Evolutionary conservation across 1,140 invertebrate genomes (phyloP).

Genomic region (Cyclargus thomasi): DNA sequence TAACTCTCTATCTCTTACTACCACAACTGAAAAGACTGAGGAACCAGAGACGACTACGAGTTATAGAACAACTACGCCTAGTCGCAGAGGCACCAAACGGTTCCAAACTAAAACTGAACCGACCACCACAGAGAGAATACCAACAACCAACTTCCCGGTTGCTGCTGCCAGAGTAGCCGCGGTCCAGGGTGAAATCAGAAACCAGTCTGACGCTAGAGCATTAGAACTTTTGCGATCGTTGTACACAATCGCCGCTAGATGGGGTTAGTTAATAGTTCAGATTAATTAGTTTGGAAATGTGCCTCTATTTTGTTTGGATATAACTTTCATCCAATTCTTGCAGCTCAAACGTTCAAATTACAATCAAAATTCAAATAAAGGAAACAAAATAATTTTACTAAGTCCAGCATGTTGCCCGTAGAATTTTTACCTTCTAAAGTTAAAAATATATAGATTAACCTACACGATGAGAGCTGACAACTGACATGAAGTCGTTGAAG

Average conservation of each 20-base stretch:
- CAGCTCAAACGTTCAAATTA: no score
- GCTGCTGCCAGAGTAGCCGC: slow-evolving; percentile 70
- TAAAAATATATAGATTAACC: no score
- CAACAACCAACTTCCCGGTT: slow-evolving; percentile 40
- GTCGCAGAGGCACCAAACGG: slow-evolving; percentile 40
- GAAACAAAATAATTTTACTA: no score
- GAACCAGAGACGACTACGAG: slow-evolving; percentile 43
- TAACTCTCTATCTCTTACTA: slow-evolving; percentile 51
- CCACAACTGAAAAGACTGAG: slow-evolving; percentile 50
- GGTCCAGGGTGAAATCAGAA: slow-evolving; percentile 57
- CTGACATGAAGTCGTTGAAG: no score
- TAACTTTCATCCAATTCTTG: not conserved
- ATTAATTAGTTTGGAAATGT: slow-evolving; percentile 39
- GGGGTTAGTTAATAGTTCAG: slow-evolving; percentile 66
- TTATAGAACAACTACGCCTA: slow-evolving; percentile 40
- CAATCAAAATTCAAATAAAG: no score
- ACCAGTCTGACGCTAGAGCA: slow-evolving; percentile 82
- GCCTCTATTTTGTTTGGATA: not conserved
- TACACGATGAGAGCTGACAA: no score
- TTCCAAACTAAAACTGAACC: slow-evolving; percentile 25
- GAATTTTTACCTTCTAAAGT: no score
- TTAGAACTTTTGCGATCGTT: slow-evolving; percentile 87
- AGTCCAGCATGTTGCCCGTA: no score
- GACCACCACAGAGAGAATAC: not conserved
- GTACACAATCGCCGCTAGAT: slow-evolving; percentile 87